These are phyloP conservation scores for Dromius quadrimaculatus DNA, from an alignment of 2,888 invertebrate species.

Conservation along the genomic window DNA sequence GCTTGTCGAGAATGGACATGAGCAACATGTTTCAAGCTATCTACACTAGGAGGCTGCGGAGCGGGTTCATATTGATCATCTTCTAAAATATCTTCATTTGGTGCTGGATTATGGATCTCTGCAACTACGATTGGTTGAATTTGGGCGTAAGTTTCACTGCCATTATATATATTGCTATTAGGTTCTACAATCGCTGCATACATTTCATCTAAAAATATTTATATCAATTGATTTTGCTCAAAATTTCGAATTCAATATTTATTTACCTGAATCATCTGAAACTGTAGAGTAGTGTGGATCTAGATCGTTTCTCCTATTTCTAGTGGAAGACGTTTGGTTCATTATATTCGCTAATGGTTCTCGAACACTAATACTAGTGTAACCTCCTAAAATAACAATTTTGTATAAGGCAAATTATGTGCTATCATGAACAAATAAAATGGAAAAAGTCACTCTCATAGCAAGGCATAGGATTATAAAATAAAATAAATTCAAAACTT, in stretches of 20 bases:
- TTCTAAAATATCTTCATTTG: constrained; percentile 56
- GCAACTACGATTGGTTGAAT: constrained; percentile 72
- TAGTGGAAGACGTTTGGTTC: constrained; percentile 72
- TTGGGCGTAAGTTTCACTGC: constrained; percentile 89
- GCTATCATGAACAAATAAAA: neutral
- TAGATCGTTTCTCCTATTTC: constrained; percentile 63
- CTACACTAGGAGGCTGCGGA: constrained; percentile 73
- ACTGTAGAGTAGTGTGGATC: constrained; percentile 90
- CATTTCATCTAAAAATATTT: constrained; percentile 78
- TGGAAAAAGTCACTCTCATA: no score
- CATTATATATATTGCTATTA: constrained; percentile 76
- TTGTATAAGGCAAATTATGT: constrained; percentile 7
- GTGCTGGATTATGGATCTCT: constrained; percentile 61
- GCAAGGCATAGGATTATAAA: no score
- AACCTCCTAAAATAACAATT: constrained; percentile 77
- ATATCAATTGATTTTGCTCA: neutral
- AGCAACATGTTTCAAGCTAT: constrained; percentile 72
- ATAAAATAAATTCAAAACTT: no score
- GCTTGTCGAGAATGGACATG: constrained; percentile 75
- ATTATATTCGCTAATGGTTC: constrained; percentile 87
- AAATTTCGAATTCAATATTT: neutral
- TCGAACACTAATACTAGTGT: constrained; percentile 91
- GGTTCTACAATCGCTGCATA: constrained; percentile 92
- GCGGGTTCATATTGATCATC: constrained; percentile 63
- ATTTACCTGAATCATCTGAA: constrained; percentile 87